These are phyloP conservation scores for Danio aesculapii DNA, from an alignment of 2,797 vertebrate genomes.

Conservation along the genomic window DNA sequence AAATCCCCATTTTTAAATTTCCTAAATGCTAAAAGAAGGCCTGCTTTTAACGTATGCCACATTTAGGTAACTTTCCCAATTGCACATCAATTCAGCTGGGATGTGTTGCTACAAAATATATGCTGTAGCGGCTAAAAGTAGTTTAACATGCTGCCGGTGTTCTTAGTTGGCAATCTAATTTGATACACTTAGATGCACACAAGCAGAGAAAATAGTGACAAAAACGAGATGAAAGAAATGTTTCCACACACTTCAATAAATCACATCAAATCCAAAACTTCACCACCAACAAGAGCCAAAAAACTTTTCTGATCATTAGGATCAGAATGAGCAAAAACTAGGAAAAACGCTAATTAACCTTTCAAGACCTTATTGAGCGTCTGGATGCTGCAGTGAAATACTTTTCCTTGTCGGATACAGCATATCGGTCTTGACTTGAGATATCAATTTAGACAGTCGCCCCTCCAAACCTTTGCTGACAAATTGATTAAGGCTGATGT, in stretches of 20 bases:
- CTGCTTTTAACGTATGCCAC: background rate
- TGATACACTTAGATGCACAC: constrained; percentile 3
- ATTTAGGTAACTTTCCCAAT: background rate
- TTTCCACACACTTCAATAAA: constrained; percentile 16
- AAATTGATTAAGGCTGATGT: constrained; percentile 16
- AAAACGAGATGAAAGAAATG: constrained; percentile 12
- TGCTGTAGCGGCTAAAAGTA: background rate
- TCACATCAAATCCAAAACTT: constrained; percentile 17
- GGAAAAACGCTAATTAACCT: constrained; percentile 44
- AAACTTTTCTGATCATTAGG: constrained; percentile 29
- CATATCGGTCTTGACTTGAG: constrained; percentile 30
- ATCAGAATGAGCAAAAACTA: constrained; percentile 24
- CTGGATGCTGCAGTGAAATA: constrained; percentile 16
- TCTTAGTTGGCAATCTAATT: background rate
- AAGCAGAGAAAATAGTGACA: constrained; percentile 8
- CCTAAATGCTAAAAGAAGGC: background rate
- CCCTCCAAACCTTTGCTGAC: constrained; percentile 10
- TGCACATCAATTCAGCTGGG: background rate
- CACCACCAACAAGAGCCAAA: constrained; percentile 57
- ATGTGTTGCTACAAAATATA: background rate
- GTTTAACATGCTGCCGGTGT: background rate
- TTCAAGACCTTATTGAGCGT: constrained; percentile 47
- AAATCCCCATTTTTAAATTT: constrained; percentile 11
- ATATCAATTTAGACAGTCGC: constrained; percentile 18
- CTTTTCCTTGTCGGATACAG: constrained; percentile 43